phyloP scores from a whole-genome alignment of 2,797 vertebrate genomes.

The Microchirus variegatus region DNA sequence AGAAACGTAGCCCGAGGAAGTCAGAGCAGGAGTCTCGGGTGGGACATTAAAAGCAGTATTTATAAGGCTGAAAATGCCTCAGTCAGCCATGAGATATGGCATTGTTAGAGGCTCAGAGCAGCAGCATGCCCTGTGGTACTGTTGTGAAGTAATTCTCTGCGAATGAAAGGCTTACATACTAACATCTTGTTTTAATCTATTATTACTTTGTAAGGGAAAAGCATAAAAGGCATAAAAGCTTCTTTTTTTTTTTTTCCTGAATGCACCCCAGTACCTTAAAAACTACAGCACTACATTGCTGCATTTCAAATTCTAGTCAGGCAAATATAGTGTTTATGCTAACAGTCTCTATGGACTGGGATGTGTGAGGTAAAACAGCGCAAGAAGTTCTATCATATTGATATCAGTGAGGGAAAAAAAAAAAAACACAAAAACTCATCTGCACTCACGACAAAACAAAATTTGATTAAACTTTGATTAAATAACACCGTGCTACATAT shows the following conservation, averaged over 20 bases:
- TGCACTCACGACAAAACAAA: neutral
- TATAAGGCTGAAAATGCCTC: slow-evolving; percentile 70
- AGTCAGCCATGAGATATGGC: slow-evolving; percentile 63
- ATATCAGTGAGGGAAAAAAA: no score
- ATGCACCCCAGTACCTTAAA: slow-evolving; percentile 2
- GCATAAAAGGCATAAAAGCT: slow-evolving; percentile 18
- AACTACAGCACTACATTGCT: neutral
- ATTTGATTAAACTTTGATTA: neutral
- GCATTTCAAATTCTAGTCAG: no score
- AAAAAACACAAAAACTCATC: neutral
- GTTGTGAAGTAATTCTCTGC: slow-evolving; percentile 57
- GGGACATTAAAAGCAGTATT: slow-evolving; percentile 72
- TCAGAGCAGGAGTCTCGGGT: slow-evolving; percentile 57
- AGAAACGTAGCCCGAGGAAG: slow-evolving; percentile 56
- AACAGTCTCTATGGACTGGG: no score
- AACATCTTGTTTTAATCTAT: slow-evolving; percentile 60
- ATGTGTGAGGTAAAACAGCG: no score
- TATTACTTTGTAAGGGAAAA: slow-evolving; percentile 42
- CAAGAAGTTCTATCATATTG: no score
- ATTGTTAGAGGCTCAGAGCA: slow-evolving; percentile 62
- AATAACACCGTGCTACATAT: neutral
- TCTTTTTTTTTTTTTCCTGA: slow-evolving; percentile 29
- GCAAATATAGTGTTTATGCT: no score
- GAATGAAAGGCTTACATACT: slow-evolving; percentile 69
- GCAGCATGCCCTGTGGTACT: slow-evolving; percentile 57